Evolutionary conservation across 2,888 invertebrate species (phyloP).

Genomic region (Limnephilus rhombicus): DNA sequence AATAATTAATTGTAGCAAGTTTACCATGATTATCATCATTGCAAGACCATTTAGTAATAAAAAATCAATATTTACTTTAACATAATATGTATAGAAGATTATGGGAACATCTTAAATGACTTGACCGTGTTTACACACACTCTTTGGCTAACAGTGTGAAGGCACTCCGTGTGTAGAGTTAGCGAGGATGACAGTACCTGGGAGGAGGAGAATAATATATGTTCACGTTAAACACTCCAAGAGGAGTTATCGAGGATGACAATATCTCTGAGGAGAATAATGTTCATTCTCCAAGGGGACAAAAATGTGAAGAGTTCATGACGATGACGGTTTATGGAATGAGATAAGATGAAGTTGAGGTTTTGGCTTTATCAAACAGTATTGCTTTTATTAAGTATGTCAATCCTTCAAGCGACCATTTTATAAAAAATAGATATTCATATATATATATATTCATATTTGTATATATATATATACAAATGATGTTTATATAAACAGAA

Average conservation of each 20-base stretch:
- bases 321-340: not conserved
- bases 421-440: not conserved
- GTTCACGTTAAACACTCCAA: too few species aligned
- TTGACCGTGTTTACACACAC: not conserved
- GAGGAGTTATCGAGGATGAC: not conserved
- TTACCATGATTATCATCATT: not conserved
- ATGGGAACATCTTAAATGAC: not conserved
- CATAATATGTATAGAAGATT: not conserved
- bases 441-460: too few species aligned
- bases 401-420: not conserved
- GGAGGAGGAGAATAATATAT: too few species aligned
- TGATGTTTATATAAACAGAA: not conserved
- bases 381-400: conserved; percentile 23
- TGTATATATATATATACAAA: not conserved
- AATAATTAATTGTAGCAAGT: not conserved
- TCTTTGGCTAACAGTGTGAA: not conserved
- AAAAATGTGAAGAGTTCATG: not conserved
- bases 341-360: not conserved
- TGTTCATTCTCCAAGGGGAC: not conserved
- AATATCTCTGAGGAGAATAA: not conserved
- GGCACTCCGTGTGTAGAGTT: too few species aligned
- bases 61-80: not conserved
- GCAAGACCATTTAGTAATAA: conserved; percentile 33
- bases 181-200: too few species aligned
- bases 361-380: conserved; percentile 7